These are phyloP conservation scores for Thaumetopoea pityocampa DNA, from an alignment of 1,140 invertebrate species.

Conservation along the genomic window DNA sequence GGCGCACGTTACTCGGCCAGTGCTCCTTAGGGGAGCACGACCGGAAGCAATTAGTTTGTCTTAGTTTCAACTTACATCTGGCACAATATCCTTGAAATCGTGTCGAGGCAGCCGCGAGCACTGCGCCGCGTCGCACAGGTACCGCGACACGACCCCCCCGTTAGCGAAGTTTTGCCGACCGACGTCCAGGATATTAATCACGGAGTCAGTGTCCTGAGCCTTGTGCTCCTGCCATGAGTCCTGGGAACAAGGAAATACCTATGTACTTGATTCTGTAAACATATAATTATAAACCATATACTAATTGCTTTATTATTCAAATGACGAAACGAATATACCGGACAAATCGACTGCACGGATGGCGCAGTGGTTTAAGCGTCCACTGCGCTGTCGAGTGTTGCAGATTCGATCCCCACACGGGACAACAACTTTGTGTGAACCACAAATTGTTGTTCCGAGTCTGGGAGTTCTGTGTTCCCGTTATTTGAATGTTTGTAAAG, in stretches of 20 bases:
- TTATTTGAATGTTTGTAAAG: too few species aligned
- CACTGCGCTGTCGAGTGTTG: too few species aligned
- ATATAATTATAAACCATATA: neutral
- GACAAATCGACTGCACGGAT: too few species aligned
- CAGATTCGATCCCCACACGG: too few species aligned
- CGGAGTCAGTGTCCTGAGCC: conserved; percentile 55
- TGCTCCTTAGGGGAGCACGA: too few species aligned
- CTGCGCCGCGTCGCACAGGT: conserved; percentile 79
- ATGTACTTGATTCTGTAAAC: neutral
- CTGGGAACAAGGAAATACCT: conserved; percentile 52
- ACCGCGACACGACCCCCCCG: conserved; percentile 76
- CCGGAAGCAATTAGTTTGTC: too few species aligned
- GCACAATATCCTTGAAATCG: conserved; percentile 79
- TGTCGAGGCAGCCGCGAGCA: conserved; percentile 77
- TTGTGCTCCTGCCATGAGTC: conserved; percentile 78
- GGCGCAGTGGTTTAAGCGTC: too few species aligned
- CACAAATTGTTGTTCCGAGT: too few species aligned
- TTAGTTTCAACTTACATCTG: conserved; percentile 70
- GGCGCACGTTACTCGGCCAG: too few species aligned
- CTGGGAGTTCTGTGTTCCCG: too few species aligned
- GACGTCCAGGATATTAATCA: conserved; percentile 81
- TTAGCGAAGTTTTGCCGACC: conserved; percentile 71
- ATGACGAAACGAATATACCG: neutral
- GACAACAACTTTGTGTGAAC: too few species aligned
- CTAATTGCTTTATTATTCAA: neutral